Base-by-base conservation (phyloP, 2,888 invertebrate genomes). In the Panzeria rudis region DNA sequence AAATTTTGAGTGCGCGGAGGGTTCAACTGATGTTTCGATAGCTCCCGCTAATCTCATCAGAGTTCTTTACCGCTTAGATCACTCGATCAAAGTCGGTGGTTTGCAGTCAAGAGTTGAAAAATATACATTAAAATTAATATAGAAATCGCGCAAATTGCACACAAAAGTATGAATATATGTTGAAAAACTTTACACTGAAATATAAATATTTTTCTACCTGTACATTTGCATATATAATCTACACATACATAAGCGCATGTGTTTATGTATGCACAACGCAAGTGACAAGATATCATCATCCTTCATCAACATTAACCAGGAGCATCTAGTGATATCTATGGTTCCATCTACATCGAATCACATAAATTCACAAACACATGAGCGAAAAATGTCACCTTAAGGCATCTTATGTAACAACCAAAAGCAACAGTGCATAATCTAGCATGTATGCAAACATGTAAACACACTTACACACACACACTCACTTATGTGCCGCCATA, bases 401-500 rank as follows among this genome's bases (percentile, higher is more conserved):
- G 83, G 72, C 78, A 72, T 25, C 52, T 78, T 56, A 47, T 73
- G 52, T 62, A 56, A 71, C 41, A 71, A 72, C 15, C 47, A 35
- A 72, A 76, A 80, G 76, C 84, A 84, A 84, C 80, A 84, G 80
- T 76, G 84, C 80, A 81, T 77, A 80, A 75, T 69, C 75, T 62
- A 73, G 38, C 54, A 47, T 59, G n/a, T 68, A 68, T 6, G 35
- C 69, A 61, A 68, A 56, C 13, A 44, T 20, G 15, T 4, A 23
- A 20, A 47, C 41, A 32, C 32, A 59, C 1, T n/a, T 15, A 9
- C 32, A 8, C 13, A 32, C 17, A 32, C 7, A 13, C 17, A 61
- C 35, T 0, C 3, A 29, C 1, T 0, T 9, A 35, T 17, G 8
- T 0, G 2, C 9, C 15, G 23, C 8, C 8, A 20, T 17, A 35